These are phyloP conservation scores for Hydrochoerus hydrochaeris DNA, from an alignment of 2,113 vertebrate species.

Conservation along the genomic window DNA sequence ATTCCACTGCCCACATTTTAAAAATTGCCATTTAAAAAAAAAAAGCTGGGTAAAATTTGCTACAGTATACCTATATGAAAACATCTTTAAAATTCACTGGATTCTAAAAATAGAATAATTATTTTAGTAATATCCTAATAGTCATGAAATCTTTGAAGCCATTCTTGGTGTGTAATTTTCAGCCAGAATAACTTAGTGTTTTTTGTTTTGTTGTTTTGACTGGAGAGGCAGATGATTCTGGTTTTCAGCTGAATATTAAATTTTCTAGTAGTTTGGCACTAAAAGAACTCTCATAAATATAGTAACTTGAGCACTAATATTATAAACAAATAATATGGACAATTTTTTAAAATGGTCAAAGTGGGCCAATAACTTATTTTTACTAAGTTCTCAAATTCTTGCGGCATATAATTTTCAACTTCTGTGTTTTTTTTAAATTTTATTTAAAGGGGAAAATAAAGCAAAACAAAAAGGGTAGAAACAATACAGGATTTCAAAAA, in stretches of 20 bases:
- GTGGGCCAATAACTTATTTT: not conserved
- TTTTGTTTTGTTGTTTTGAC: not conserved
- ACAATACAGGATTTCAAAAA: no score
- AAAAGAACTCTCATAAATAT: not conserved
- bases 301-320: not conserved
- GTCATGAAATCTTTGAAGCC: not conserved
- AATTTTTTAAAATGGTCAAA: not conserved
- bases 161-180: not conserved
- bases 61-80: not conserved
- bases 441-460: no score
- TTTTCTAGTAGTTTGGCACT: not conserved
- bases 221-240: not conserved
- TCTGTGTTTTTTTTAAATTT: not conserved
- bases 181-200: not conserved
- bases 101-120: conserved; percentile 17
- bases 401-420: not conserved
- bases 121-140: not conserved
- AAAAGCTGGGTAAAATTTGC: not conserved
- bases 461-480: no score
- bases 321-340: not conserved
- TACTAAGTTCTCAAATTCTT: conserved; percentile 20
- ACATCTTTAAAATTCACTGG: not conserved
- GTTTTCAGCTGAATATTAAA: conserved; percentile 38
- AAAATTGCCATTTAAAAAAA: not conserved
- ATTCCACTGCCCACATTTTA: not conserved